phyloP scores from a whole-genome alignment of 1,140 invertebrate species.

The Saccostrea cuccullata region DNA sequence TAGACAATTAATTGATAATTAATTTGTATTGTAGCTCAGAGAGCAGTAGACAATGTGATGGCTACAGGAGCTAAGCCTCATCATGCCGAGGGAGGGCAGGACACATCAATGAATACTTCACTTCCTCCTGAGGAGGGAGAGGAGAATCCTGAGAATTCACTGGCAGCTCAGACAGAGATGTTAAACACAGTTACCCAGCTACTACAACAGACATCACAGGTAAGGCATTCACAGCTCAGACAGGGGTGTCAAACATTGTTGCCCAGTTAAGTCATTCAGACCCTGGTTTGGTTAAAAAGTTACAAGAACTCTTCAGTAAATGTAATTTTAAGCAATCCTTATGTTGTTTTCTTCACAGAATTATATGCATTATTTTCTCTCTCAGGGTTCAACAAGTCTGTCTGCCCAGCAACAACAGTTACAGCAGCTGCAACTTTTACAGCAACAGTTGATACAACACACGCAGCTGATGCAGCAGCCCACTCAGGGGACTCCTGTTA shows the following conservation, averaged over 20 bases:
- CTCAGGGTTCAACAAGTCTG: conserved; percentile 65
- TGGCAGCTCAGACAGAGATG: conserved; percentile 73
- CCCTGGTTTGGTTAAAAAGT: too few species aligned
- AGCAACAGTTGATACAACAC: conserved; percentile 76
- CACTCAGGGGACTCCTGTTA: conserved; percentile 63
- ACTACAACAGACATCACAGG: conserved; percentile 75
- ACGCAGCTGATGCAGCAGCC: conserved; percentile 72
- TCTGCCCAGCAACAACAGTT: conserved; percentile 75
- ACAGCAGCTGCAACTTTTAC: conserved; percentile 76
- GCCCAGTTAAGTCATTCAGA: too few species aligned
- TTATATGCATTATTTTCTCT: too few species aligned
- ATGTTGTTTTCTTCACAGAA: too few species aligned
- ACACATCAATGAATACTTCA: conserved; percentile 41
- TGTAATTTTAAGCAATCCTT: too few species aligned
- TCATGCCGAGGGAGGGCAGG: conserved; percentile 24
- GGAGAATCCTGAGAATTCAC: conserved; percentile 53
- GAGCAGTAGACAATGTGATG: conserved; percentile 70
- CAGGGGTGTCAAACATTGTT: too few species aligned
- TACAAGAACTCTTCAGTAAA: too few species aligned
- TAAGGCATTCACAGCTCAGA: conserved; percentile 43
- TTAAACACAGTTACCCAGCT: conserved; percentile 77
- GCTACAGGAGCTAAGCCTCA: conserved; percentile 51
- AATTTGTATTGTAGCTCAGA: conserved; percentile 65
- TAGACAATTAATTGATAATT: conserved; percentile 56
- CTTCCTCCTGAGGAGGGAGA: not conserved